Evolutionary conservation across 2,888 invertebrate genomes (phyloP), one percentile per base, ranked within the genome.

Genomic region (Lordiphosa fenestrarum): DNA sequence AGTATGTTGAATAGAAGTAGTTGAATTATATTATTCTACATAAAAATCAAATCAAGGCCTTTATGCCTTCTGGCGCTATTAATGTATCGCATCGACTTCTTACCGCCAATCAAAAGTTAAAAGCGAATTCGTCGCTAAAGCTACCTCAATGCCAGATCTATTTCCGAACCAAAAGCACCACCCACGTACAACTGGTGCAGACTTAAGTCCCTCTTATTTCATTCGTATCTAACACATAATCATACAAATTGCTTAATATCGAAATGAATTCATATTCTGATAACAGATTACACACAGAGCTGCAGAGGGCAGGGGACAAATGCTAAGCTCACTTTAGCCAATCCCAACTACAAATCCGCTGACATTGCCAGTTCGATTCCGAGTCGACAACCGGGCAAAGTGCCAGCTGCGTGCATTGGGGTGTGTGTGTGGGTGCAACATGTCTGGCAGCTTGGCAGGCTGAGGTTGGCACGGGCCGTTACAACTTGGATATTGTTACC

Each of bases 331-430:
- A 44, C 19, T 19, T 21, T 56, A 41, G 40, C 53, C 48, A 59
- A 62, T 41, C 44, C 40, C 59, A 35, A 55, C 52, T 63, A 56
- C 13, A 53, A 67, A 58, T 69, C 33, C 58, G 57, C 56, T 55
- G 66, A 66, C 48, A 60, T 48, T 56, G 58, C 55, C 38, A 67
- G 36, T 66, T 58, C 47, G 60, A 55, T 40, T 51, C 39, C 21
- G 19, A 41, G 21, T 49, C 47, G 59, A 59, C 61, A 52, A 46
- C 15, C 57, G 49, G 70, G 63, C 70, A 64, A 44, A 62, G 30
- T 72, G 59, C 48, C 69, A 66, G 49, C 36, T 48, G 5, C 46
- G 35, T 47, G 25, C 36, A 7, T 36, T 21, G 40, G 46, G 15
- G 23, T 40, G 12, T 21, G 23, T 40, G 5, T 44, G 44, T 41